A percentile compares a stretch with the other conserved stretches of the same genome.
These are phyloP conservation scores for Agrochola macilenta DNA, from an alignment of 2,888 invertebrate genomes.

Conservation along the genomic window DNA sequence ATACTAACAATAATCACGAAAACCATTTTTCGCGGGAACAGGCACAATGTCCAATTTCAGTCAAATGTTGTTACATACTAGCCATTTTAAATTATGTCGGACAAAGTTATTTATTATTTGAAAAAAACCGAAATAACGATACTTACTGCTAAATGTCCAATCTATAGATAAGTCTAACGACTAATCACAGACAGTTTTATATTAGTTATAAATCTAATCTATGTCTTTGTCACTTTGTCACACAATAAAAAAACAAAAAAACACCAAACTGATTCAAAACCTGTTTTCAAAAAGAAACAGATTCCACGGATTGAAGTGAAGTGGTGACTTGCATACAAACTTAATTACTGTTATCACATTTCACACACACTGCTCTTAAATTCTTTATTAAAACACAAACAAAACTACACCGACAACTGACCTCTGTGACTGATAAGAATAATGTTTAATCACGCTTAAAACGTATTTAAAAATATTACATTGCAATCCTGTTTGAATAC, in stretches of 20 bases:
- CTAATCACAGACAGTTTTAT: not conserved
- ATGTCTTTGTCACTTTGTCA: not conserved
- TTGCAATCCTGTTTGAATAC: not conserved
- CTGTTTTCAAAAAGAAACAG: not conserved
- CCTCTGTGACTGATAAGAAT: constrained; percentile 15
- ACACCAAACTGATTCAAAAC: not conserved
- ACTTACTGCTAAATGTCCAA: not conserved
- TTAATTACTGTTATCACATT: constrained; percentile 1
- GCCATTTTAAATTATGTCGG: not conserved
- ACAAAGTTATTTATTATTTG: not conserved
- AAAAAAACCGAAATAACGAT: not conserved
- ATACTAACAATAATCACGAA: not conserved
- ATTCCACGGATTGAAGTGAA: not conserved
- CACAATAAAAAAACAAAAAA: not conserved
- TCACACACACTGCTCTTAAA: not conserved
- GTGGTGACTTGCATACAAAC: not conserved
- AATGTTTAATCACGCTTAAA: not conserved
- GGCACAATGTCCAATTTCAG: not conserved
- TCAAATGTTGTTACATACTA: not conserved
- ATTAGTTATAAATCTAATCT: no score
- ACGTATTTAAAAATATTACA: not conserved
- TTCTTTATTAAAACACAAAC: not conserved
- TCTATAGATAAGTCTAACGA: not conserved
- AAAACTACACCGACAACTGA: not conserved
- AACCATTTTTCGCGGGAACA: not conserved